Base-by-base conservation (phyloP, 2,113 vertebrate genomes). In the Arenaria interpres region DNA sequence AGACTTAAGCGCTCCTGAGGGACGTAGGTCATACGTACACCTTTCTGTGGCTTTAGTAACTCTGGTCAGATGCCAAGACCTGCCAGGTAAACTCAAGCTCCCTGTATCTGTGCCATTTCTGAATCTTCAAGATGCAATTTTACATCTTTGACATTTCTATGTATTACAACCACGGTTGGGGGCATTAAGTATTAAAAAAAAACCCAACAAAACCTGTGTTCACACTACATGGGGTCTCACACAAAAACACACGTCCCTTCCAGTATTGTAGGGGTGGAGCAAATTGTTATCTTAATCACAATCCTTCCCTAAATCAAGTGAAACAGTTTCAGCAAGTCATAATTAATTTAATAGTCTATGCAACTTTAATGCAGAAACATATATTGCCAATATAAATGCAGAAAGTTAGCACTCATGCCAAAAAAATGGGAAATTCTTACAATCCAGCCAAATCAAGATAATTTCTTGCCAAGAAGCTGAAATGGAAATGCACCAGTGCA, bases 381-480 rank as follows among this genome's bases (percentile, higher is more conserved):
- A 32, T 23, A 80, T 45, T 4, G 6, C 35, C 83, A 94, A 68
- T 35, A 45, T 39, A 90, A 92, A 54, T 51, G 46, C 48, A 92
- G 66, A 95, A 95, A 90, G 51, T 51, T 64, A 93, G 20, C n/a
- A 56, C 28, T 82, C 33, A 41, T 37, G 22, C 48, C 33, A 68
- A 53, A 66, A 73, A 81, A 66, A 51, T 2, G 35, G 53, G 12
- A 75, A 84, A 67, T 46, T 77, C 73, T 60, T 92, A 78, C 9
- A 41, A 57, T 37, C 22, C 53, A 62, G 86, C 76, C 80, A 96
- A 86, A 88, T 85, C 60, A 72, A 87, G 86, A 22, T 74, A 75
- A 77, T 37, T 75, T 92, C 88, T 92, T 77, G 57, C 80, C 85
- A 95, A 92, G 64, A 11, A 84, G 57, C 43, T 93, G 37, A 90